Conservation (phyloP, 2,113 vertebrate genomes). For the Caretta caretta region DNA sequence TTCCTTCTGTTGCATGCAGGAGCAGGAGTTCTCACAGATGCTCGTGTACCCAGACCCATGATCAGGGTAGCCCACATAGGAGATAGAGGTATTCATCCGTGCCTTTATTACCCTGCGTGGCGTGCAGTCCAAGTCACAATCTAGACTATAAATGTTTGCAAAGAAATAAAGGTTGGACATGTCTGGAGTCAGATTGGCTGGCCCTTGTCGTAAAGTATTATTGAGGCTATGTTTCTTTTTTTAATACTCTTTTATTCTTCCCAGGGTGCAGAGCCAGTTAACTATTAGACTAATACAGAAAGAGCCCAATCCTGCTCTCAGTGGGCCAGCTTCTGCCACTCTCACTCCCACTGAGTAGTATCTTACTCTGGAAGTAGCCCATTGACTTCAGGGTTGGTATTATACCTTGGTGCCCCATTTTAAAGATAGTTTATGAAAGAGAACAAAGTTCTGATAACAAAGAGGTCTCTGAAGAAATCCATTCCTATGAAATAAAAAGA, state of each 20-base stretch:
- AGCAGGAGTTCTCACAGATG: neutral
- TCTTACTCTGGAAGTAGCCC: neutral
- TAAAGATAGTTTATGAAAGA: neutral
- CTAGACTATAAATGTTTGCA: neutral
- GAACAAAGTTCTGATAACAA: neutral
- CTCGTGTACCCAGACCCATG: neutral
- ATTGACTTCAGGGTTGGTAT: neutral
- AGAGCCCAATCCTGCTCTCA: neutral
- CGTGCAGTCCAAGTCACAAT: neutral
- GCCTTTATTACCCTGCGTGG: neutral
- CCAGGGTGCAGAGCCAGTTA: neutral
- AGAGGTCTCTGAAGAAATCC: neutral
- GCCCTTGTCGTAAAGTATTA: neutral
- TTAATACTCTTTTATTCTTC: neutral
- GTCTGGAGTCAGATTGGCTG: neutral
- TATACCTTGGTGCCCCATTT: neutral
- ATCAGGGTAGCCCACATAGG: neutral
- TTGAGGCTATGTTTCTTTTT: neutral
- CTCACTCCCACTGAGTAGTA: neutral
- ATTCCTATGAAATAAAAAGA: neutral
- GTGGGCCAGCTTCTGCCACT: neutral
- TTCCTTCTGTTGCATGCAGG: neutral
- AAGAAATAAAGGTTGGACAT: neutral
- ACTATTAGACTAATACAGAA: neutral
- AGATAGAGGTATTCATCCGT: conserved; percentile 22